Evolutionary conservation across 1,140 invertebrate genomes (phyloP).

Genomic region (Coenobita brevimanus): DNA sequence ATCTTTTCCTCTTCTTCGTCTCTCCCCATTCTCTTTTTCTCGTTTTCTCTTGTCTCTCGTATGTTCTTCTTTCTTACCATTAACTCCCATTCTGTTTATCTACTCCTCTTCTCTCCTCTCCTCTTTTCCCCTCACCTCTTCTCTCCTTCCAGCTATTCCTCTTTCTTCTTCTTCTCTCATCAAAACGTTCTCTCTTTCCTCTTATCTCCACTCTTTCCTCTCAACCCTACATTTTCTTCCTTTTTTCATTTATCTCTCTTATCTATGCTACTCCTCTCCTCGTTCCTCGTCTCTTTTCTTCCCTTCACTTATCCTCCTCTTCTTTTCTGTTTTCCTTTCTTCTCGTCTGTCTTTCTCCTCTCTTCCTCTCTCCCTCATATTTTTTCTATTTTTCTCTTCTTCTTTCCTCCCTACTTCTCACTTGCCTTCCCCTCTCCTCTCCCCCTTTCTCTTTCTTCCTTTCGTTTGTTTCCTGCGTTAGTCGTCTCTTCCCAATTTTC

Average conservation of each 20-base stretch:
- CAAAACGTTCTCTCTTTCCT: no score
- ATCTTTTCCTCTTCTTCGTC: no score
- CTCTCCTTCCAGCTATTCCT: no score
- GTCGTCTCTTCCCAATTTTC: neutral
- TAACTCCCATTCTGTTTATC: no score
- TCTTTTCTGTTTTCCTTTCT: neutral
- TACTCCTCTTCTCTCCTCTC: no score
- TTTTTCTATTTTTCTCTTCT: neutral
- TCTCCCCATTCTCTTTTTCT: neutral
- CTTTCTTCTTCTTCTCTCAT: no score
- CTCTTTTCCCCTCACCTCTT: no score
- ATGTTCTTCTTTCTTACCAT: no score
- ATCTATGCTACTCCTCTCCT: neutral
- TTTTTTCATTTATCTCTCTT: neutral
- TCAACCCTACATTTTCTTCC: neutral
- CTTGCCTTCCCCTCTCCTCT: neutral
- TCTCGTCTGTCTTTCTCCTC: no score
- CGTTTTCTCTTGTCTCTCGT: neutral
- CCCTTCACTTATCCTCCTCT: neutral
- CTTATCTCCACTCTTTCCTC: neutral
- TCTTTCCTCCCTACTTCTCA: neutral
- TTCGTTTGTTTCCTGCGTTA: neutral
- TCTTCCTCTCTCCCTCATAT: neutral
- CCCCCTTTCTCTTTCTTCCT: neutral
- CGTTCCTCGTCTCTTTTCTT: neutral